Evolutionary conservation across 2,888 invertebrate genomes (phyloP), one percentile per base, ranked within the genome.

Genomic region (Lithophane leautieri): DNA sequence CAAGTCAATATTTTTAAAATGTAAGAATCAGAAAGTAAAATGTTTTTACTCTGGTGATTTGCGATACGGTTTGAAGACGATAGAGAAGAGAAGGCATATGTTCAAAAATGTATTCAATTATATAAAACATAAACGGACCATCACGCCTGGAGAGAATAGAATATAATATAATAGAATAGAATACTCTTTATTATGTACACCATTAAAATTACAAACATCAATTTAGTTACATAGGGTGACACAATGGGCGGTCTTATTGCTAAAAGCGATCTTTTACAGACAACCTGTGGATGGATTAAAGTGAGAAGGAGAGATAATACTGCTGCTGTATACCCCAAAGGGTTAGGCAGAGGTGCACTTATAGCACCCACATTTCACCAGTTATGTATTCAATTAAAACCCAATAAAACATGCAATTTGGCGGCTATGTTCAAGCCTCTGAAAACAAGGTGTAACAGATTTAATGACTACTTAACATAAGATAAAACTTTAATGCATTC

Each of bases 401-500:
- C 52, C 14, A 4, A 34, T 44, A 40, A 70, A 54, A 25, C 19
- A 19, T 9, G 4, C 25, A 25, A 44, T 14, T 44, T 11, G 34
- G 25, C 22, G 2, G 16, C n/a, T 25, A 14, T 47, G 0, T 44
- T 25, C 14, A 42, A 62, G 3, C 12, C 50, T 60, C 11, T 40
- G 9, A 61, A 50, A 40, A 22, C 22, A 61, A 34, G 50, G 19
- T 44, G 50, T 25, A 47, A 44, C 25, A 2, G 25, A 47, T 63
- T 73, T 80, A 19, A 73, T 73, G 22, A 4, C 54, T 22, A 60
- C 22, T 60, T 47, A n/a, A 47, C 9, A 65, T 28, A 47, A 47
- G 19, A 58, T 56, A 44, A 40, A 50, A 40, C 40, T 68, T 65
- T 60, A 63, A 22, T 52, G 58, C 74, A 62, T 62, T 73, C 50